A percentile compares a stretch with the other conserved stretches of the same genome.
Conservation (phyloP, 2,888 invertebrate species). For the Sacculina carcini region DNA sequence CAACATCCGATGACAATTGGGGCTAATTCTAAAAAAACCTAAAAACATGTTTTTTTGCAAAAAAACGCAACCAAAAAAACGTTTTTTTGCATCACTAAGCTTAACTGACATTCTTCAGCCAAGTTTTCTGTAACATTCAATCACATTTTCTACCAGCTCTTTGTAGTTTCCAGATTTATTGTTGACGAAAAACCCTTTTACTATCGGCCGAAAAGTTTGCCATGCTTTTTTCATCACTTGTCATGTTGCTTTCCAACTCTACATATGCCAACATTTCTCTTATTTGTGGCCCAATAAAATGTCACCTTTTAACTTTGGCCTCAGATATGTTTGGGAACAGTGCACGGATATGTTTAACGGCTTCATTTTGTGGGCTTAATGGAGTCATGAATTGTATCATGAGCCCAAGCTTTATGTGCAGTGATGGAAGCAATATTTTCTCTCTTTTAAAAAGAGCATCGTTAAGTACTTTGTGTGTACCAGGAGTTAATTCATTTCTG, state of each 20-base stretch:
- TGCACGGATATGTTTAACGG: not conserved
- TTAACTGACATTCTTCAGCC: conserved; percentile 19
- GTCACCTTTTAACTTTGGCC: conserved; percentile 7
- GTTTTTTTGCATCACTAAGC: too few species aligned
- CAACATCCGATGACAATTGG: too few species aligned
- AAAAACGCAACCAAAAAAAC: too few species aligned
- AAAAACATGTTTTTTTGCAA: too few species aligned
- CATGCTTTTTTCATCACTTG: conserved; percentile 2
- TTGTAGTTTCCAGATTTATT: conserved; percentile 7
- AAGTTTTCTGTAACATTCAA: conserved; percentile 19
- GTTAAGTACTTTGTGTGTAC: too few species aligned
- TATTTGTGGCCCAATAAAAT: too few species aligned
- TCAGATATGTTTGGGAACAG: conserved; percentile 4
- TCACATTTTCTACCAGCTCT: conserved; percentile 10
- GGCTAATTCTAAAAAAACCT: too few species aligned
- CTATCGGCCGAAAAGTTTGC: conserved; percentile 8
- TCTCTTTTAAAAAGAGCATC: conserved; percentile 2
- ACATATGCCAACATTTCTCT: conserved; percentile 6
- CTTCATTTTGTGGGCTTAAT: not conserved
- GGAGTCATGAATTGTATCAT: not conserved
- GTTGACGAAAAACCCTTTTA: conserved; percentile 8
- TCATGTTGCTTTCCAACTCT: conserved; percentile 7
- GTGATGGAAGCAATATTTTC: conserved; percentile 1
- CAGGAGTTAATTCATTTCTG: too few species aligned
- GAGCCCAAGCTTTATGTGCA: conserved; percentile 6